Evolutionary conservation across 2,797 vertebrate species (phyloP), one percentile per base, ranked within the genome.

Genomic region (Myotis planiceps): DNA sequence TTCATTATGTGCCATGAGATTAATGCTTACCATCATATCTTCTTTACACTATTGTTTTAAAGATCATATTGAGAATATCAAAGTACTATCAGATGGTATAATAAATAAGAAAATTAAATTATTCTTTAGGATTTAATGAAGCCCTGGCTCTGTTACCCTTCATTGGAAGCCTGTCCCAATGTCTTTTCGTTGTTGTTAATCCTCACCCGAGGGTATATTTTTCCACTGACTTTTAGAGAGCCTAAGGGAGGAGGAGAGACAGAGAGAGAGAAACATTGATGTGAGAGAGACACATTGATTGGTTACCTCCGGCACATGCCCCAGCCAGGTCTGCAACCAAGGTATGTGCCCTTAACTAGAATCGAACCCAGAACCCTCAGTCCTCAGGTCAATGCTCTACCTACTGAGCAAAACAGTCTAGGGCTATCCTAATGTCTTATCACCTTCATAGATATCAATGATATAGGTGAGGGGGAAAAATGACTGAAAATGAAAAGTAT

Each of bases 21-120:
- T 32, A 66, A 55, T 32, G 7, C 34, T 90, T 60, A 58, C 39
- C 34, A 90, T 37, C 8, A 13, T 69, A 69, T 32, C 13, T 47
- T 75, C 42, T 60, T 47, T 3, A 66, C 12, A 55, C 15, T 10
- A 49, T 63, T 87, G 53, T 88, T 90, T 88, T 91, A 66, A 81
- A 93, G 88, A 71, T 86, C 8, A 13, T 66, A 51, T 3, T 68
- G 60, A 91, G n/a, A 42, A 3, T 32, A 49, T 18, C 72, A 66
- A 65, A 79, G 32, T 42, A 9, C 32, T 90, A 27, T 42, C 49
- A 51, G 19, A 65, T 32, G 25, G 7, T 63, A 27, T 63, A 75
- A 90, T 34, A 85, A 95, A 87, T 45, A 81, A 81, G 32, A 79
- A 78, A 95, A 58, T 34, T 13, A 25, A 55, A 68, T 39, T 58